phyloP scores from a whole-genome alignment of 2,797 vertebrate genomes.

The Molossus molossus region DNA sequence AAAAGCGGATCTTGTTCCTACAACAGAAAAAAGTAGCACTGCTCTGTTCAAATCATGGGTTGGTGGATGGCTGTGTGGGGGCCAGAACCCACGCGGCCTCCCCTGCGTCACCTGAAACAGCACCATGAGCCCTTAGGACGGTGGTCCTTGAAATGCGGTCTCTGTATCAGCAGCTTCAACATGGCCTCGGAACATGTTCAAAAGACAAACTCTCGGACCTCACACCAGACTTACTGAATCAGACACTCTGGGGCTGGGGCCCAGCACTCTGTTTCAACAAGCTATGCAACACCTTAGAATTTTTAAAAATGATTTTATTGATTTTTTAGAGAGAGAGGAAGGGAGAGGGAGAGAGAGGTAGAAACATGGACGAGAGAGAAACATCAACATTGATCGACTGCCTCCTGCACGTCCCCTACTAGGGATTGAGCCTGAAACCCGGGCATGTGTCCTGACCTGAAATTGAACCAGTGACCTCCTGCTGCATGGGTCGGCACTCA shows the following conservation, averaged over 20 bases:
- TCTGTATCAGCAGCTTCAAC: neutral
- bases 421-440: no score
- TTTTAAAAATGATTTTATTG: neutral
- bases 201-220: neutral
- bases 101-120: neutral
- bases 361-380: no score
- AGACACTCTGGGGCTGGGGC: neutral
- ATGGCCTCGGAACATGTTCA: neutral
- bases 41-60: neutral
- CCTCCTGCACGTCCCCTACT: no score
- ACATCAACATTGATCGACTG: no score
- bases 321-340: no score
- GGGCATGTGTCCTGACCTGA: no score
- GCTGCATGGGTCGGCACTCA: no score
- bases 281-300: neutral
- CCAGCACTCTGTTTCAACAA: neutral
- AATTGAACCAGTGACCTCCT: no score
- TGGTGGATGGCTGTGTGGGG: no score
- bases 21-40: neutral
- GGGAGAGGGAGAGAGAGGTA: no score
- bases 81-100: neutral
- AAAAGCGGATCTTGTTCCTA: neutral
- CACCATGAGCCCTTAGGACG: neutral
- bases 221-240: neutral
- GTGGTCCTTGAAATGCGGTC: neutral